Evolutionary conservation across 2,888 invertebrate species (phyloP).

Genomic region (Clitarchus hookeri): DNA sequence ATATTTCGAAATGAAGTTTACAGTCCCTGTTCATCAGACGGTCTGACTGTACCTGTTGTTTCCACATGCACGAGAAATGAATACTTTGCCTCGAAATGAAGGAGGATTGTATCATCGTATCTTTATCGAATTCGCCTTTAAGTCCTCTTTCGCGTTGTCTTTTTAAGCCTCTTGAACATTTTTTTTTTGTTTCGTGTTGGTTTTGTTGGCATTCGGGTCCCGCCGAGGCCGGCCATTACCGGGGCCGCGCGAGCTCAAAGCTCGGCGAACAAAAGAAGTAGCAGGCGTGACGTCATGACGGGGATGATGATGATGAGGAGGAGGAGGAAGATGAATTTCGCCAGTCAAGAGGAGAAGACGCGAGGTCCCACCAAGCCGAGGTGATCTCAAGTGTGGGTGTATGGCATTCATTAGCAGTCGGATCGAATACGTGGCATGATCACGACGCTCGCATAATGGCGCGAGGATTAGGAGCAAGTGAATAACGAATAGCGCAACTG

Average conservation of each 20-base stretch:
- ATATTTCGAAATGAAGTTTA: too few species aligned
- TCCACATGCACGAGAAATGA: background rate
- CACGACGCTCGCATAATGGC: too few species aligned
- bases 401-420: too few species aligned
- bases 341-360: background rate
- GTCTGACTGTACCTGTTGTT: background rate
- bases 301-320: background rate
- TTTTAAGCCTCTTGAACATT: background rate
- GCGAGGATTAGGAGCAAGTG: too few species aligned
- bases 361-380: too few species aligned
- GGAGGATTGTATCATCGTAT: background rate
- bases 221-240: background rate
- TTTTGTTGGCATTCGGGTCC: background rate
- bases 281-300: background rate
- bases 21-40: background rate
- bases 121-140: constrained; percentile 14
- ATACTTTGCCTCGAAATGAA: background rate
- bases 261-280: background rate
- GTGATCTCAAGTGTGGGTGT: too few species aligned
- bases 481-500: too few species aligned
- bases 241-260: background rate
- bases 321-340: background rate
- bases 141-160: background rate
- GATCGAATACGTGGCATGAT: too few species aligned
- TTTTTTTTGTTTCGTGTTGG: background rate